phyloP scores from a whole-genome alignment of 2,888 invertebrate genomes.

The Drosophila eohydei region DNA sequence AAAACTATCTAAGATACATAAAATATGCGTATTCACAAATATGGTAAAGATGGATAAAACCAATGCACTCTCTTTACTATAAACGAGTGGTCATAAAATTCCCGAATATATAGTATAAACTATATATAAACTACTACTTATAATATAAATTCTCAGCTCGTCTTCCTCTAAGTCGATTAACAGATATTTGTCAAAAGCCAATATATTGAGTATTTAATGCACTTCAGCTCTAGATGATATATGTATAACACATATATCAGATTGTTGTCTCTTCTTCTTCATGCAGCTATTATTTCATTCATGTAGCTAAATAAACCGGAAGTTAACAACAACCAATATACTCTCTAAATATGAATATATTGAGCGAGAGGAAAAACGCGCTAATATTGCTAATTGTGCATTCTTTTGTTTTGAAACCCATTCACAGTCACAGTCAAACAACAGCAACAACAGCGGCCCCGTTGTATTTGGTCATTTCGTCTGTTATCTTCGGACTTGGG shows the following conservation, averaged over 20 bases:
- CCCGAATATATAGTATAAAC: too few relatives aligned
- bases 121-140: too few relatives aligned
- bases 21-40: too few relatives aligned
- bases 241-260: too few relatives aligned
- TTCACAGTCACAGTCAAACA: neutral
- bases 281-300: neutral
- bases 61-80: too few relatives aligned
- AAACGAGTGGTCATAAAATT: too few relatives aligned
- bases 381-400: slow-evolving; percentile 38
- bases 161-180: too few relatives aligned
- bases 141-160: neutral
- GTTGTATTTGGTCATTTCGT: slow-evolving; percentile 72
- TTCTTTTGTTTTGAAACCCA: slow-evolving; percentile 5
- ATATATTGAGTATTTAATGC: too few relatives aligned
- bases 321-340: neutral
- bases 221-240: too few relatives aligned
- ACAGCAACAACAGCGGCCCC: slow-evolving; percentile 30
- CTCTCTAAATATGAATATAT: neutral
- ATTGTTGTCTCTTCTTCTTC: neutral
- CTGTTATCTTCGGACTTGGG: slow-evolving; percentile 33
- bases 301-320: neutral
- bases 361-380: slow-evolving; percentile 51
- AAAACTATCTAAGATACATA: too few relatives aligned
- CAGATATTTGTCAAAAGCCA: too few relatives aligned
- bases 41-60: too few relatives aligned